These are phyloP conservation scores for Chaetorhynchus papuensis DNA, from an alignment of 2,113 vertebrate genomes.

Conservation along the genomic window DNA sequence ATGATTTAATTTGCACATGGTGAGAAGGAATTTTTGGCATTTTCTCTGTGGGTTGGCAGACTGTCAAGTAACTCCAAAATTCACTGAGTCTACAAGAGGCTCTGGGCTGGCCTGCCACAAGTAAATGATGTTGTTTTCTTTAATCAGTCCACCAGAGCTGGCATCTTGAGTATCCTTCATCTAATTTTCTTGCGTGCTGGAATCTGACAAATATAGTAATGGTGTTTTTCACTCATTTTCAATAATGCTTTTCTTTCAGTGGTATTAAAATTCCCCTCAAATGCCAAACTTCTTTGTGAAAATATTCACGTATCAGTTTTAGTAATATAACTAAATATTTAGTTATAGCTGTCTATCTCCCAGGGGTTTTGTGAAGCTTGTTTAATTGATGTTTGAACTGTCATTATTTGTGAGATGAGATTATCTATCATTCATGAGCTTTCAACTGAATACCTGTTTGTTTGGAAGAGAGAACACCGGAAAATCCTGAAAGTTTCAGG, in stretches of 20 bases:
- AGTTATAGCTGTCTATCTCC: slow-evolving; percentile 10
- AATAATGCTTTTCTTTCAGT: not conserved
- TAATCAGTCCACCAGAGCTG: not conserved
- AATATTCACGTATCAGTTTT: not conserved
- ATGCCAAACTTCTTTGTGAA: not conserved
- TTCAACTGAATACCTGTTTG: slow-evolving; percentile 1
- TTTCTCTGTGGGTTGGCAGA: not conserved
- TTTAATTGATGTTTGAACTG: slow-evolving; percentile 53
- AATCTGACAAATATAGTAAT: not conserved
- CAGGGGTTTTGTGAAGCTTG: slow-evolving; percentile 13
- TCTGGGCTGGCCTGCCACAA: not conserved
- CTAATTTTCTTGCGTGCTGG: not conserved
- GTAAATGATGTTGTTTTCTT: slow-evolving; percentile 10
- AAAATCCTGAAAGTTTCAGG: slow-evolving; percentile 12
- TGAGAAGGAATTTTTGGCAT: not conserved
- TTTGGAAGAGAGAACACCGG: not conserved
- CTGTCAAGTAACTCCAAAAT: slow-evolving; percentile 3
- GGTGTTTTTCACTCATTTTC: not conserved
- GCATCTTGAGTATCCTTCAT: not conserved
- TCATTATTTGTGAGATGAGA: slow-evolving; percentile 43
- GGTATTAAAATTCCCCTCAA: not conserved
- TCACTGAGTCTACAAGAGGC: not conserved
- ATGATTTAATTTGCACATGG: not conserved
- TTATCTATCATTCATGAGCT: slow-evolving; percentile 58
- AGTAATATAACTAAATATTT: slow-evolving; percentile 7